Percentiles rank a stretch among this genome's conserved stretches.
Evolutionary conservation across 2,797 vertebrate genomes (phyloP).

Genomic region (Discoglossus pictus): DNA sequence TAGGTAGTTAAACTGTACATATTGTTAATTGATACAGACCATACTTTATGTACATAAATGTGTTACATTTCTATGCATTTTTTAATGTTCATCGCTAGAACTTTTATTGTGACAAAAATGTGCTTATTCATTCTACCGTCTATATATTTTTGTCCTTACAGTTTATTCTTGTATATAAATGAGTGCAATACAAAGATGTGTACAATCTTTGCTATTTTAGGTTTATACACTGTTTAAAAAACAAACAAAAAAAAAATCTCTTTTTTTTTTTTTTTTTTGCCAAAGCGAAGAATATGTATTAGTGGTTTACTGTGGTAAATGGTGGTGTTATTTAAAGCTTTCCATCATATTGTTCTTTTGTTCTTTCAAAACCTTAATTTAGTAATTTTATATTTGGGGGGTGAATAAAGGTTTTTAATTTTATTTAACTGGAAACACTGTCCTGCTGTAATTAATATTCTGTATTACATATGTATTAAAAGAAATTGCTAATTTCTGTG

Average conservation of each 20-base stretch:
- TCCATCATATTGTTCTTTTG: constrained; percentile 88
- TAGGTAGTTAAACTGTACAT: constrained; percentile 64
- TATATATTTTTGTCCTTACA: constrained; percentile 67
- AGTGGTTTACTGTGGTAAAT: constrained; percentile 75
- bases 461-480: constrained; percentile 79
- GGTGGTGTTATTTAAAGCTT: constrained; percentile 82
- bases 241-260: constrained; percentile 66
- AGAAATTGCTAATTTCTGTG: constrained; percentile 77
- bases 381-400: constrained; percentile 89
- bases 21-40: constrained; percentile 71
- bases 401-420: constrained; percentile 79
- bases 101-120: constrained; percentile 70
- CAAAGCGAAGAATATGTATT: constrained; percentile 84
- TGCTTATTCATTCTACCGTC: constrained; percentile 65
- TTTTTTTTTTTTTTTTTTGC: constrained; percentile 85
- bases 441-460: constrained; percentile 78
- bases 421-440: constrained; percentile 91
- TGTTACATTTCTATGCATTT: constrained; percentile 79
- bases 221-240: constrained; percentile 89
- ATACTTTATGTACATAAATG: constrained; percentile 70
- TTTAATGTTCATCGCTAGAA: constrained; percentile 70
- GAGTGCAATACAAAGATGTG: constrained; percentile 94
- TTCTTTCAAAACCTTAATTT: constrained; percentile 83
- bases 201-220: constrained; percentile 85
- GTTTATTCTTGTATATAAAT: constrained; percentile 83